Evolutionary conservation across 2,888 invertebrate genomes (phyloP).

Genomic region (Meghimatium bilineatum): DNA sequence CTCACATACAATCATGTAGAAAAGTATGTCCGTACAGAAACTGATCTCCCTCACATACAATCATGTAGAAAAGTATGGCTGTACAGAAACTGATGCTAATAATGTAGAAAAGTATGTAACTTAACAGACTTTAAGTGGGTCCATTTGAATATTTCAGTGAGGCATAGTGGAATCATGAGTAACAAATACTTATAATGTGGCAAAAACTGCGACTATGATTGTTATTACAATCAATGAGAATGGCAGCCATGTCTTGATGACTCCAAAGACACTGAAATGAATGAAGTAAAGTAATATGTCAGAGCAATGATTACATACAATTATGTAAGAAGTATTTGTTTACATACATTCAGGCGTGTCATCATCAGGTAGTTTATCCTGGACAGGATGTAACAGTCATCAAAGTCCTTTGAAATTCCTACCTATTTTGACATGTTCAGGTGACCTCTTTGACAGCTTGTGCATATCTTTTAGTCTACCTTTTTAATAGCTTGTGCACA

Average conservation of each 20-base stretch:
- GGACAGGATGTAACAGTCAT: too few relatives aligned
- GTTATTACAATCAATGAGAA: conserved; percentile 79
- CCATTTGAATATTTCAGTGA: background rate
- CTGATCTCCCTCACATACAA: too few relatives aligned
- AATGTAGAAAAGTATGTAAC: background rate
- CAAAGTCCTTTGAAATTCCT: too few relatives aligned
- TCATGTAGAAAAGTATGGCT: too few relatives aligned
- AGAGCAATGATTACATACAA: background rate
- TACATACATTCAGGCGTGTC: background rate
- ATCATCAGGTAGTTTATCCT: too few relatives aligned
- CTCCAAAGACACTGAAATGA: conserved; percentile 80
- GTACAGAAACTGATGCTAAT: too few relatives aligned
- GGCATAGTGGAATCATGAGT: background rate
- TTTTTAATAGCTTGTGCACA: too few relatives aligned
- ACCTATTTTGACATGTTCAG: too few relatives aligned
- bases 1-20: too few relatives aligned
- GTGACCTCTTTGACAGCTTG: too few relatives aligned
- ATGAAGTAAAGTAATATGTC: background rate
- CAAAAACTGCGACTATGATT: conserved; percentile 50
- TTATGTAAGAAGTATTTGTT: background rate
- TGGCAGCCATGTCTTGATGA: conserved; percentile 91
- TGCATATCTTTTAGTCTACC: too few relatives aligned
- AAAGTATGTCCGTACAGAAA: too few relatives aligned
- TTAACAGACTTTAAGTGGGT: background rate
- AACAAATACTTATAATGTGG: conserved; percentile 20